phyloP scores from a whole-genome alignment of 1,140 invertebrate species.

The Diorhabda carinulata region DNA sequence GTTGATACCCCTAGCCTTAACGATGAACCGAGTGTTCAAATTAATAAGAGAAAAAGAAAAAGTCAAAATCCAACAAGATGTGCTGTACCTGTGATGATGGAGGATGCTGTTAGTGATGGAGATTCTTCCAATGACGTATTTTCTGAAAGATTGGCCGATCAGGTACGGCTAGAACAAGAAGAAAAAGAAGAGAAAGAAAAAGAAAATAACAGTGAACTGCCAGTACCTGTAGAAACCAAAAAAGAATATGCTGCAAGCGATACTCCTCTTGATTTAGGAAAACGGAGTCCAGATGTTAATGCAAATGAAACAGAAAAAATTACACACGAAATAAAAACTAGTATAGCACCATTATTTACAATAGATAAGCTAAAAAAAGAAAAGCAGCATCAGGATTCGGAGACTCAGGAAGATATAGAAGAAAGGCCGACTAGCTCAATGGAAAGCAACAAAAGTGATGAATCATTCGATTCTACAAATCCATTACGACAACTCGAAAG shows the following conservation, averaged over 20 bases:
- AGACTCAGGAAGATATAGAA: conserved; percentile 47
- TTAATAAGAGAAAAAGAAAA: conserved; percentile 77
- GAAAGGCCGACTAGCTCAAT: conserved; percentile 53
- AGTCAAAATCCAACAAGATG: conserved; percentile 87
- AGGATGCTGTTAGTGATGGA: conserved; percentile 53
- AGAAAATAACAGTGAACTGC: conserved; percentile 21
- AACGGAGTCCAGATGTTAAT: conserved; percentile 42
- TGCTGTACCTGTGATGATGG: conserved; percentile 57
- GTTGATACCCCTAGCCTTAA: conserved; percentile 54
- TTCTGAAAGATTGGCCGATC: conserved; percentile 36
- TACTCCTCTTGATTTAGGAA: conserved; percentile 42
- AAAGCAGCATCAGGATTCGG: conserved; percentile 38
- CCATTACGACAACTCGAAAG: conserved; percentile 74
- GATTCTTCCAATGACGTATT: conserved; percentile 62
- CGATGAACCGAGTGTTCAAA: conserved; percentile 51
- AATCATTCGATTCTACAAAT: conserved; percentile 63
- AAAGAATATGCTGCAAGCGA: conserved; percentile 32
- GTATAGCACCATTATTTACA: conserved; percentile 43
- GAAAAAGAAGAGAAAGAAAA: conserved; percentile 25
- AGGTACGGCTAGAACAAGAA: conserved; percentile 25
- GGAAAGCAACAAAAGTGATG: conserved; percentile 57
- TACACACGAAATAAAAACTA: conserved; percentile 44
- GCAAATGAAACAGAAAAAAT: conserved; percentile 44
- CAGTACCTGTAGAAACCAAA: conserved; percentile 25
- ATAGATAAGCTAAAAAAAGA: conserved; percentile 46